Conservation (phyloP, 2,888 invertebrate species). For the Tenthredo distinguenda region DNA sequence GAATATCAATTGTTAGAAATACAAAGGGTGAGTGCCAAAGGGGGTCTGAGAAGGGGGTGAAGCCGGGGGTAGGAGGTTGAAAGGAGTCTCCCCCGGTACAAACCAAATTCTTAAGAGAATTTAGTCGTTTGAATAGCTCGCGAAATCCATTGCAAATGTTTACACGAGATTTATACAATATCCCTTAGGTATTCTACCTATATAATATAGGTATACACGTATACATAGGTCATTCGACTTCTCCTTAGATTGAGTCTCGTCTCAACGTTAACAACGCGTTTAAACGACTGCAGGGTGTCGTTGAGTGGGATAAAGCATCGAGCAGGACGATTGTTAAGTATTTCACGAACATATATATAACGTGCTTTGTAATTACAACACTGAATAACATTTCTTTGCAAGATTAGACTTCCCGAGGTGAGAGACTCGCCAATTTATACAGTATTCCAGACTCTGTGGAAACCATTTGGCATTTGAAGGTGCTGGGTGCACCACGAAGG, state of each 20-base stretch:
- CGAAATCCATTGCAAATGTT: conserved; percentile 78
- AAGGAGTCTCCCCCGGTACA: conserved; percentile 71
- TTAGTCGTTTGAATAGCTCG: conserved; percentile 78
- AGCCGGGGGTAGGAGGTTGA: conserved; percentile 62
- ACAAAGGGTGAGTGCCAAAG: conserved; percentile 73
- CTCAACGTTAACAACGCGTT: background rate
- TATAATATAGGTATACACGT: background rate
- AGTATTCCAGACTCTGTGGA: conserved; percentile 3
- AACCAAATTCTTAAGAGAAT: conserved; percentile 79
- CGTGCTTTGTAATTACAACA: background rate
- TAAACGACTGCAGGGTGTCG: background rate
- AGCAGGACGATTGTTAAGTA: background rate
- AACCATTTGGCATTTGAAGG: conserved; percentile 46
- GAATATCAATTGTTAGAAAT: conserved; percentile 78
- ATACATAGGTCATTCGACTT: conserved; percentile 6
- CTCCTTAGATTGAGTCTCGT: background rate
- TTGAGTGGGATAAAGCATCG: conserved; percentile 12
- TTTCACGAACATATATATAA: conserved; percentile 1
- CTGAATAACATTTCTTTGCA: conserved; percentile 11
- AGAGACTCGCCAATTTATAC: conserved; percentile 42
- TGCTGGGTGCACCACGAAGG: conserved; percentile 46
- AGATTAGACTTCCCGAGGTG: background rate
- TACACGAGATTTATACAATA: conserved; percentile 75
- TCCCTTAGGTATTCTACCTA: conserved; percentile 54
- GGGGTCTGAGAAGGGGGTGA: conserved; percentile 59